phyloP scores from a whole-genome alignment of 2,797 vertebrate genomes.

The Ceyx erithaca region DNA sequence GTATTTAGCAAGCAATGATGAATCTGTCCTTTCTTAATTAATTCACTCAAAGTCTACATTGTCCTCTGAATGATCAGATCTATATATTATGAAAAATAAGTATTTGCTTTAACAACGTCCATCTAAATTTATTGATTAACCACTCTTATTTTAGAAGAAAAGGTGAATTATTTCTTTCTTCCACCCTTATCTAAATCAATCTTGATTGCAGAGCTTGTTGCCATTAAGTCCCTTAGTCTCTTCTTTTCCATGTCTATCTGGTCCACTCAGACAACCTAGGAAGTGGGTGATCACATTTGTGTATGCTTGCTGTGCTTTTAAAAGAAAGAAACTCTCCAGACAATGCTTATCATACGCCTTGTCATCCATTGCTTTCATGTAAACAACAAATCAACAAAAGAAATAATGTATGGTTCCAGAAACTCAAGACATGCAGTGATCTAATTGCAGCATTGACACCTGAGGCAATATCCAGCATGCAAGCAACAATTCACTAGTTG shows the following conservation, averaged over 20 bases:
- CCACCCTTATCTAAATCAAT: not conserved
- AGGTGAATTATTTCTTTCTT: not conserved
- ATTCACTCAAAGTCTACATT: not conserved
- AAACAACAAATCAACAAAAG: not conserved
- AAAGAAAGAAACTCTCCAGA: not conserved
- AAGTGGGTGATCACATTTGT: not conserved
- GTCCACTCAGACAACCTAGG: fast-evolving
- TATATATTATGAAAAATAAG: not conserved
- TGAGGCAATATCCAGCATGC: fast-evolving
- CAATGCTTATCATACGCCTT: not conserved
- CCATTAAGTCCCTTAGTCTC: not conserved
- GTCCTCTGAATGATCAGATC: not conserved
- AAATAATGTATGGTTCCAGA: not conserved
- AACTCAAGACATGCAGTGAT: fast-evolving
- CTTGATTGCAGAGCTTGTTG: not conserved
- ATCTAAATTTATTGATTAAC: not conserved
- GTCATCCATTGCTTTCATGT: not conserved
- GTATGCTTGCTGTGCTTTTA: not conserved
- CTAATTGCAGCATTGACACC: not conserved
- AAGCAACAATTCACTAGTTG: not conserved
- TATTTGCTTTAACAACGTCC: not conserved
- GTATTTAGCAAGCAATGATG: not conserved
- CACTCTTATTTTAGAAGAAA: not conserved
- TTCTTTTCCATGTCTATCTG: not conserved
- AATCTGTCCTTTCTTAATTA: not conserved